Conservation (phyloP, 2,888 invertebrate species). For the Pseudoips prasinana region DNA sequence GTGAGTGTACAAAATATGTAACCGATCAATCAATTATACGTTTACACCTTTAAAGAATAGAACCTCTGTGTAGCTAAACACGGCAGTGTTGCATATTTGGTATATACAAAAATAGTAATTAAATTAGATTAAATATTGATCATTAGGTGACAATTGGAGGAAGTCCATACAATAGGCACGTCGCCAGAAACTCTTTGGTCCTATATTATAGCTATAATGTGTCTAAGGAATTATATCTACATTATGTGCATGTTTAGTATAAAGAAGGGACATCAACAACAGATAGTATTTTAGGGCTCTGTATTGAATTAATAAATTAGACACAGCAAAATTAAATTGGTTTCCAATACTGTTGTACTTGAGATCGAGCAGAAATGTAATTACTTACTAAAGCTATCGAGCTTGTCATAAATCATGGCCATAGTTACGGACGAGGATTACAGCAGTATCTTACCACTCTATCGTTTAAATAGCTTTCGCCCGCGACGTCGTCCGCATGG, state of each 20-base stretch:
- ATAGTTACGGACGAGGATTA: neutral
- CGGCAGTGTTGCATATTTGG: neutral
- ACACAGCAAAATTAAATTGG: slow-evolving; percentile 3
- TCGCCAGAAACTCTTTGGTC: slow-evolving; percentile 38
- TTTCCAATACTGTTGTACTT: slow-evolving; percentile 6
- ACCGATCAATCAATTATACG: slow-evolving; percentile 3
- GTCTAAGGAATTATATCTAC: slow-evolving; percentile 28
- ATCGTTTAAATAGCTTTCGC: too few relatives aligned
- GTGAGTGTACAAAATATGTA: slow-evolving; percentile 6
- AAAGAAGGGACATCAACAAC: slow-evolving; percentile 6
- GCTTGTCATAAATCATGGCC: slow-evolving; percentile 5
- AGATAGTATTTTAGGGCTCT: slow-evolving; percentile 2
- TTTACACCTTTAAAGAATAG: slow-evolving; percentile 4
- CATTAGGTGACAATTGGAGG: slow-evolving; percentile 8
- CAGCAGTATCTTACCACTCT: too few relatives aligned
- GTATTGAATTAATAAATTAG: slow-evolving; percentile 5
- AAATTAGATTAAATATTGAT: slow-evolving; percentile 9
- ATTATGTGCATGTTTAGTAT: slow-evolving; percentile 21
- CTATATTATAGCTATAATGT: slow-evolving; percentile 28
- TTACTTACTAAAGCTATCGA: slow-evolving; percentile 5
- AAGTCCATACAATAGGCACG: slow-evolving; percentile 25
- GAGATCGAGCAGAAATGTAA: slow-evolving; percentile 3
- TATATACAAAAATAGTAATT: slow-evolving; percentile 9
- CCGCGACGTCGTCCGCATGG: too few relatives aligned
- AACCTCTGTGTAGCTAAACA: slow-evolving; percentile 5